phyloP scores from a whole-genome alignment of 2,888 invertebrate species.

The Brenthis daphne region DNA sequence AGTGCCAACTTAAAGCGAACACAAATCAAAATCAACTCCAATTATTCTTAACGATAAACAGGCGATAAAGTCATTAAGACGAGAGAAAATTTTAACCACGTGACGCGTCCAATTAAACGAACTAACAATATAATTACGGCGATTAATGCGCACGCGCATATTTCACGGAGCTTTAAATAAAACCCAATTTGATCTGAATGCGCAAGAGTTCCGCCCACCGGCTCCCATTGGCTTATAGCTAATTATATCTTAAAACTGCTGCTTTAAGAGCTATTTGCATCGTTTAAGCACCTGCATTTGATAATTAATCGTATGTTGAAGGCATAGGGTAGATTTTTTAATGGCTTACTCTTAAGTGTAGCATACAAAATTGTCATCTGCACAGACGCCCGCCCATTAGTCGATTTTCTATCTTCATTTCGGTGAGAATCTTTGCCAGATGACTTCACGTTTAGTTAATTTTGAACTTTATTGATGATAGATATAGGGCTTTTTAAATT shows the following conservation, averaged over 20 bases:
- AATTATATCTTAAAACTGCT: constrained; percentile 69
- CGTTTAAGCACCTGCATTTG: constrained; percentile 57
- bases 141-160: constrained; percentile 74
- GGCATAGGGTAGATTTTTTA: constrained; percentile 38
- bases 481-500: constrained; percentile 42
- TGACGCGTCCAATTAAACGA: constrained; percentile 74
- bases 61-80: constrained; percentile 43
- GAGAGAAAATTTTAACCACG: constrained; percentile 46
- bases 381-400: constrained; percentile 81
- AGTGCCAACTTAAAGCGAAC: constrained; percentile 26
- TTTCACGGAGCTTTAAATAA: constrained; percentile 71
- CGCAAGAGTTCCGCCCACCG: constrained; percentile 68
- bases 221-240: constrained; percentile 70
- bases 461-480: constrained; percentile 44
- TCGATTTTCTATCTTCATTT: constrained; percentile 77
- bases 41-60: constrained; percentile 43
- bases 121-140: constrained; percentile 81
- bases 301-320: constrained; percentile 44
- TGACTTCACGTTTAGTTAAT: constrained; percentile 45
- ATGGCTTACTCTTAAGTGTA: constrained; percentile 47
- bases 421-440: constrained; percentile 57
- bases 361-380: constrained; percentile 70
- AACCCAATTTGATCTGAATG: constrained; percentile 66
- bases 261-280: constrained; percentile 75
- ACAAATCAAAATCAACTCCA: constrained; percentile 41